Evolutionary conservation across 2,888 invertebrate species (phyloP).

Genomic region (Cecidostiba fungosa): DNA sequence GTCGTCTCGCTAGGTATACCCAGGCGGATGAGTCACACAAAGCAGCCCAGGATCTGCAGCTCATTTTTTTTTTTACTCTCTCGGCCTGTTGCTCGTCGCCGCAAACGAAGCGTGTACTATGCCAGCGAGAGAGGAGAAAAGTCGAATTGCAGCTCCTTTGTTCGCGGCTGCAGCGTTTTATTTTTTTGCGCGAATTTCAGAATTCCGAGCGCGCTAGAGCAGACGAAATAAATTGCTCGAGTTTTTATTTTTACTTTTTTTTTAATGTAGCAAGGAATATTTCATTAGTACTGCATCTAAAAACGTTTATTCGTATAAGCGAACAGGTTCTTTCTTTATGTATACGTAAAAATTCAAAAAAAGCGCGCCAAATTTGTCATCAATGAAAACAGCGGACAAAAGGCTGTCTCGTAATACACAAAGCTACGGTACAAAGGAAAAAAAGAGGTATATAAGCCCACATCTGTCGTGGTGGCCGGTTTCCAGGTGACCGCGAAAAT

Average conservation of each 20-base stretch:
- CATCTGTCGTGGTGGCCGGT: conserved; percentile 45
- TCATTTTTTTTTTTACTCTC: background rate
- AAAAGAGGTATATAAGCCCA: background rate
- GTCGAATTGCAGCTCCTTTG: background rate
- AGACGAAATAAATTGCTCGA: background rate
- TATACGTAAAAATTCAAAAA: too few species aligned
- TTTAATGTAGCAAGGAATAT: background rate
- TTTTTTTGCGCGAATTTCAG: background rate
- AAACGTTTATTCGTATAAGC: too few species aligned
- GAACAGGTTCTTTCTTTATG: too few species aligned
- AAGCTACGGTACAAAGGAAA: background rate
- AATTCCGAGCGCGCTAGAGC: background rate
- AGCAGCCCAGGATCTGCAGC: conserved; percentile 3
- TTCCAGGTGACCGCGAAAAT: conserved; percentile 59
- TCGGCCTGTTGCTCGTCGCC: conserved; percentile 1
- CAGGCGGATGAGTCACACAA: background rate
- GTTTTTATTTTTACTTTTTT: background rate
- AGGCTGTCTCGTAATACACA: background rate
- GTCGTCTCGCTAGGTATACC: background rate
- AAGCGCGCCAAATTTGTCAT: background rate
- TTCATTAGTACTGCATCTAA: background rate
- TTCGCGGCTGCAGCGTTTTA: background rate
- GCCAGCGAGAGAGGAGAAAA: background rate
- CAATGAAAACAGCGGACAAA: conserved; percentile 5
- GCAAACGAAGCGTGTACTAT: background rate